These are phyloP conservation scores for Hipposideros armiger DNA, from an alignment of 2,113 vertebrate genomes.

Conservation along the genomic window DNA sequence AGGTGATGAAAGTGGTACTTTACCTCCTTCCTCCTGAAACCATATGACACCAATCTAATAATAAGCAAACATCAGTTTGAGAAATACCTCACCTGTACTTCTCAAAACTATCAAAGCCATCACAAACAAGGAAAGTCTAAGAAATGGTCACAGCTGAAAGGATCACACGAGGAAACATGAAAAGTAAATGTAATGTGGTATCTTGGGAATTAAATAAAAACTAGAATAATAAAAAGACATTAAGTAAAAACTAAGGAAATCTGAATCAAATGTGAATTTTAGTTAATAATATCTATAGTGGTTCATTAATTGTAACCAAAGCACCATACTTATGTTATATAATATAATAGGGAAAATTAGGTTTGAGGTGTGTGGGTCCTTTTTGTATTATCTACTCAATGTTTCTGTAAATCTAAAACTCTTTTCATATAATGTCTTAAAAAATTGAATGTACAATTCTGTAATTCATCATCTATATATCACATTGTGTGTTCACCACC, in stretches of 20 bases:
- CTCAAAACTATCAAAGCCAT: neutral
- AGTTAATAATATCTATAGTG: neutral
- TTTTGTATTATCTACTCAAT: neutral
- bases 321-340: neutral
- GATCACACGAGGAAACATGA: neutral
- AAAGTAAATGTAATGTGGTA: neutral
- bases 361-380: neutral
- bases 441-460: neutral
- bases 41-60: neutral
- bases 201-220: neutral
- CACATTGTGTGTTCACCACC: too few relatives aligned
- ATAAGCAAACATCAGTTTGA: neutral
- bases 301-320: neutral
- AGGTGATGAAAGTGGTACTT: neutral
- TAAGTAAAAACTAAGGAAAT: neutral
- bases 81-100: neutral
- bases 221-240: too few relatives aligned
- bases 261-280: neutral
- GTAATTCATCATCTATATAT: too few relatives aligned
- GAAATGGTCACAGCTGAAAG: neutral
- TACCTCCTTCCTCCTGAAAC: neutral
- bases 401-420: slow-evolving; percentile 28
- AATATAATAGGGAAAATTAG: neutral
- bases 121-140: neutral
- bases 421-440: neutral